Conservation (phyloP, 2,113 vertebrate species). For the Vulpes ferrilata region DNA sequence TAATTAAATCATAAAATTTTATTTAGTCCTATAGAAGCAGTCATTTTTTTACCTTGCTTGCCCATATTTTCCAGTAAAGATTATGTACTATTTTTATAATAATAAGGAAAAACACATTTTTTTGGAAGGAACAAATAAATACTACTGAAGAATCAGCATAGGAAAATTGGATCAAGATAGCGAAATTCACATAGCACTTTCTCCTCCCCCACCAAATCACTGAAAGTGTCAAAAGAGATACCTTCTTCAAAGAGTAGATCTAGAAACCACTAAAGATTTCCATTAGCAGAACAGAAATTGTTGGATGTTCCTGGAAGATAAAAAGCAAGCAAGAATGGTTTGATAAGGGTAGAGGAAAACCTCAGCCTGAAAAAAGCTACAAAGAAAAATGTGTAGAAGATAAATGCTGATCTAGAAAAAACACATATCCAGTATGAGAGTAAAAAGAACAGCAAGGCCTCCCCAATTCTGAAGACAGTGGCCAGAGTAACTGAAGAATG, state of each 20-base stretch:
- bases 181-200: neutral
- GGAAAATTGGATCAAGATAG: slow-evolving; percentile 54
- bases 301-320: slow-evolving; percentile 35
- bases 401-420: neutral
- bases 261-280: slow-evolving; percentile 43
- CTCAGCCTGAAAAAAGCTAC: neutral
- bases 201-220: neutral
- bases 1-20: slow-evolving; percentile 37
- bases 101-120: neutral
- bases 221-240: neutral
- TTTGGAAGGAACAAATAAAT: slow-evolving; percentile 3
- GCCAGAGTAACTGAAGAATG: neutral
- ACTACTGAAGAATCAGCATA: neutral
- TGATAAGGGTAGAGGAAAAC: neutral
- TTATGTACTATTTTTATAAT: slow-evolving; percentile 25
- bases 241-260: slow-evolving; percentile 15
- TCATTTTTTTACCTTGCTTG: neutral
- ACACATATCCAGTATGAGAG: neutral
- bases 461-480: neutral
- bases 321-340: neutral
- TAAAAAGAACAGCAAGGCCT: neutral
- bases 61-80: slow-evolving; percentile 40
- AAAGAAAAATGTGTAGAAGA: neutral
- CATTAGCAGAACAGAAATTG: slow-evolving; percentile 52
- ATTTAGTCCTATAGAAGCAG: neutral